Conservation (phyloP, 2,888 invertebrate genomes). For the Itoplectis maculator region DNA sequence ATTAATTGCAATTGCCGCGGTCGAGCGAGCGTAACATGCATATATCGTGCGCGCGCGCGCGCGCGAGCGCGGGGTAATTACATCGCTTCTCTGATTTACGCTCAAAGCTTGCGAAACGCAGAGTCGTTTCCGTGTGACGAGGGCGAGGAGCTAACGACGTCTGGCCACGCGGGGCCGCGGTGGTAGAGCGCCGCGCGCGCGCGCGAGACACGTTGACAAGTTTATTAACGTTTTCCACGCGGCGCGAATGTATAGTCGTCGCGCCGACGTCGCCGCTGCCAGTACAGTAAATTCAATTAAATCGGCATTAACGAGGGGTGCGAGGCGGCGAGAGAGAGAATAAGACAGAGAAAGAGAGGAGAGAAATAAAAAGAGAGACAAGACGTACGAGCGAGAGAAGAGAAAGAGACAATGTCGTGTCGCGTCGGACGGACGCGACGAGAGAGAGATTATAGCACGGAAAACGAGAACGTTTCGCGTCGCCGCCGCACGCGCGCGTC, state of each 20-base stretch:
- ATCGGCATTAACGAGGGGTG: conserved; percentile 58
- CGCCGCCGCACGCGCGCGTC: no score
- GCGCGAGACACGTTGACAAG: conserved; percentile 61
- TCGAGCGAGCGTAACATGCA: conserved; percentile 8
- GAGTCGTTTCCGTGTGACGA: conserved; percentile 75
- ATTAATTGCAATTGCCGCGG: conserved; percentile 15
- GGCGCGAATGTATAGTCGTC: conserved; percentile 5
- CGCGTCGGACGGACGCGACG: no score
- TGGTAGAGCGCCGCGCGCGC: conserved; percentile 12
- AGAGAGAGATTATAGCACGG: conserved; percentile 63
- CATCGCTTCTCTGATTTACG: conserved; percentile 59
- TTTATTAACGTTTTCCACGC: conserved; percentile 60
- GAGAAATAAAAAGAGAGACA: conserved; percentile 55
- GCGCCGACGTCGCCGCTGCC: conserved; percentile 34
- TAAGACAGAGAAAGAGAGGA: conserved; percentile 44
- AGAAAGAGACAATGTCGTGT: no score
- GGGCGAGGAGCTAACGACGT: conserved; percentile 80
- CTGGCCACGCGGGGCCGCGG: conserved; percentile 73
- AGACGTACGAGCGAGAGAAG: conserved; percentile 45
- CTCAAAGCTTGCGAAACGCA: conserved; percentile 9
- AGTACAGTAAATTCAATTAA: conserved; percentile 60
- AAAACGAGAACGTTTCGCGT: conserved; percentile 29
- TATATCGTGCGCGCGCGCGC: no score
- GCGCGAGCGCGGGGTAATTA: conserved; percentile 12
- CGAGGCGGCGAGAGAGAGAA: conserved; percentile 13